Percentiles rank a stretch among this genome's conserved stretches.
Evolutionary conservation across 2,797 vertebrate genomes (phyloP).

Genomic region (Novumbra hubbsi): DNA sequence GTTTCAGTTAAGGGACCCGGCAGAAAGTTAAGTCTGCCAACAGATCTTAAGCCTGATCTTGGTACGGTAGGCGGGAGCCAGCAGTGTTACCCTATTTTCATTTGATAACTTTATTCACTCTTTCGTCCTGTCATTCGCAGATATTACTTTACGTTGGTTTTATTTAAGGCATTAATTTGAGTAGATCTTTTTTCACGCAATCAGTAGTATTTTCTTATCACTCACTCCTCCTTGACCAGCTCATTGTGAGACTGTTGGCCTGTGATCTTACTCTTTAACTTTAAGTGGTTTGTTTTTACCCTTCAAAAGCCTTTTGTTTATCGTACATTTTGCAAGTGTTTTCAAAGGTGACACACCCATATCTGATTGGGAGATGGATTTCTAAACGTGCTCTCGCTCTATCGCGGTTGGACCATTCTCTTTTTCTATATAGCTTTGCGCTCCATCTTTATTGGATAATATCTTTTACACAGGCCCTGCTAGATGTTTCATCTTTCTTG

Average conservation of each 20-base stretch:
- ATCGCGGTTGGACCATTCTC: conserved; percentile 65
- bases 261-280: conserved; percentile 48
- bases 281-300: conserved; percentile 47
- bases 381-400: conserved; percentile 54
- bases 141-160: conserved; percentile 51
- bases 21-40: conserved; percentile 99
- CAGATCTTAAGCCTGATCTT: conserved; percentile 99
- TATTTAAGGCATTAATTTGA: conserved; percentile 35
- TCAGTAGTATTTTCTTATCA: conserved; percentile 51
- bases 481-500: no score
- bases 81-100: conserved; percentile 75
- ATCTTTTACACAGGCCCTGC: no score
- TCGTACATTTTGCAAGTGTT: conserved; percentile 83
- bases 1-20: conserved; percentile 98
- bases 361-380: conserved; percentile 57
- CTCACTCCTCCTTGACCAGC: conserved; percentile 53
- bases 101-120: conserved; percentile 60
- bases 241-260: conserved; percentile 50
- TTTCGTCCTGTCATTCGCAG: conserved; percentile 50
- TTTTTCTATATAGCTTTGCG: conserved; percentile 50
- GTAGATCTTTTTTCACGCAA: conserved; percentile 34
- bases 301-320: conserved; percentile 47
- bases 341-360: conserved; percentile 74
- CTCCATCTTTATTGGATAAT: conserved; percentile 67
- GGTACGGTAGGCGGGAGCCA: conserved; percentile 98